phyloP scores from a whole-genome alignment of 2,888 invertebrate genomes.

The Steinernema scapterisci region DNA sequence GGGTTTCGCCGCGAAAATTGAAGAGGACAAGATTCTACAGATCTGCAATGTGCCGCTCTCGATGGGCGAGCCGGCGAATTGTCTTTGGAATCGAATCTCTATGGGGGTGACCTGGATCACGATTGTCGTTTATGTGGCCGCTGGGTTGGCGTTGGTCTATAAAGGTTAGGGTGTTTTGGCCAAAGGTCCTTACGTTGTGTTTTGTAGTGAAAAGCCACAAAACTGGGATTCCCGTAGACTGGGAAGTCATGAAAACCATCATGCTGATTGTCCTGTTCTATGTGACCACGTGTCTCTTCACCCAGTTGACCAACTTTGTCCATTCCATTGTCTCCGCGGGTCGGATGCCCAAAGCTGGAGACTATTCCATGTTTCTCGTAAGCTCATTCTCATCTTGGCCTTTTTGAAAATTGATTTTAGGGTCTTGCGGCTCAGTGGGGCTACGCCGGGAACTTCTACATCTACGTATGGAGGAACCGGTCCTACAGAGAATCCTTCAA shows the following conservation, averaged over 20 bases:
- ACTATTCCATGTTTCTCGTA: not conserved
- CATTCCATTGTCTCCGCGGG: not conserved
- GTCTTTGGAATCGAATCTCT: not conserved
- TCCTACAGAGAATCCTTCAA: not conserved
- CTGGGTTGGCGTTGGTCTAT: not conserved
- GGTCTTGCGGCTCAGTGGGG: not conserved
- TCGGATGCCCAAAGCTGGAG: not conserved
- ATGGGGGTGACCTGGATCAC: not conserved
- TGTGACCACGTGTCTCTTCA: not conserved
- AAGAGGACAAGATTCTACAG: not conserved
- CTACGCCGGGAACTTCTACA: not conserved
- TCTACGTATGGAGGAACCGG: not conserved
- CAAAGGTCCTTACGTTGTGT: no score
- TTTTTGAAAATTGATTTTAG: no score
- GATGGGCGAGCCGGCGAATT: not conserved
- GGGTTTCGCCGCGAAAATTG: not conserved
- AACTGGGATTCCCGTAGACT: no score
- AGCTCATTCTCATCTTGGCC: not conserved
- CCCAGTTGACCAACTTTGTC: not conserved
- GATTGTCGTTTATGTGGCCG: not conserved
- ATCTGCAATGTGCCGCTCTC: not conserved
- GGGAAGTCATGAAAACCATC: not conserved
- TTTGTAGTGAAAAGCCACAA: not conserved
- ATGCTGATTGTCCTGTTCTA: not conserved
- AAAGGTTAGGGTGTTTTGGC: no score